Conservation (phyloP, 2,888 invertebrate genomes). For the Eumerus sabulonum region DNA sequence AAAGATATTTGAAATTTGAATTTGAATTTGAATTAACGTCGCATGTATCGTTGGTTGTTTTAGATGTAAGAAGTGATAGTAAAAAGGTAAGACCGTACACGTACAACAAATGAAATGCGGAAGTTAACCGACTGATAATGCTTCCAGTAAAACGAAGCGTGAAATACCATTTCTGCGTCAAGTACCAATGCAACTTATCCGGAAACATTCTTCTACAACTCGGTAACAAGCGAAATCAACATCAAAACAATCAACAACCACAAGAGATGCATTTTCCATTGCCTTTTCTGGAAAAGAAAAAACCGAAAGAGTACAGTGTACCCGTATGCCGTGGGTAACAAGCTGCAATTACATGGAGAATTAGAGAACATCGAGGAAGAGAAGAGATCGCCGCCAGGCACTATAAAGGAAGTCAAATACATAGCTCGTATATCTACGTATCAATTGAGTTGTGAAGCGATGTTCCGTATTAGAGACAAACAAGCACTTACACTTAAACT, state of each 20-base stretch:
- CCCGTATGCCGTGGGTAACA: slow-evolving; percentile 46
- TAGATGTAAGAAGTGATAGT: background rate
- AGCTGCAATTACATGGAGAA: slow-evolving; percentile 65
- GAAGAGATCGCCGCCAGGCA: slow-evolving; percentile 23
- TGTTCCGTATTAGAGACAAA: slow-evolving; percentile 44
- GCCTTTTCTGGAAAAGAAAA: no score
- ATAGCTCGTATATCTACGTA: slow-evolving; percentile 47
- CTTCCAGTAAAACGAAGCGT: slow-evolving; percentile 48
- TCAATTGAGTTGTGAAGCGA: slow-evolving; percentile 59
- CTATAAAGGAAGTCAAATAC: slow-evolving; percentile 63
- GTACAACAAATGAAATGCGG: slow-evolving; percentile 31
- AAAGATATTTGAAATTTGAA: background rate
- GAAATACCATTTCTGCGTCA: slow-evolving; percentile 40
- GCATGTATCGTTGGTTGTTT: no score
- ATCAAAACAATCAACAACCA: slow-evolving; percentile 52
- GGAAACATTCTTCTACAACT: background rate
- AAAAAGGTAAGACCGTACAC: no score
- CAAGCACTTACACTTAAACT: slow-evolving; percentile 21
- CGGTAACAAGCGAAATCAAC: slow-evolving; percentile 35
- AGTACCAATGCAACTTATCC: background rate
- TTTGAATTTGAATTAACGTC: background rate
- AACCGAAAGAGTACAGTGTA: slow-evolving; percentile 13
- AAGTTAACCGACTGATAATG: slow-evolving; percentile 25
- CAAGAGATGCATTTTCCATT: slow-evolving; percentile 34
- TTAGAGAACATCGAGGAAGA: slow-evolving; percentile 55